These are phyloP conservation scores for Arctocebus calabarensis DNA, from an alignment of 2,797 vertebrate species.

Conservation along the genomic window DNA sequence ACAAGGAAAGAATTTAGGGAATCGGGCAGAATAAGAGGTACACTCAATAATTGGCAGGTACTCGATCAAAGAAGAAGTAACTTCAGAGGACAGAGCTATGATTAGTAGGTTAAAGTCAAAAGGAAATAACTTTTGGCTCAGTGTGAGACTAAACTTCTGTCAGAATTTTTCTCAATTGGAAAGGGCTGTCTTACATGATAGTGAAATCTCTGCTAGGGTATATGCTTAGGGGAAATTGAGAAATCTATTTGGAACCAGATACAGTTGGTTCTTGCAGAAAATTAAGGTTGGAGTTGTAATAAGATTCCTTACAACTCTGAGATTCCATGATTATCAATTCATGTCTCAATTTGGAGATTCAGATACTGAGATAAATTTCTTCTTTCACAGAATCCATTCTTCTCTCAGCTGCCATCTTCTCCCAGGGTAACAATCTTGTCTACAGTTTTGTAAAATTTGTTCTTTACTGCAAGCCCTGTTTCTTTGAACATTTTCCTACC, in stretches of 20 bases:
- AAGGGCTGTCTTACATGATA: not conserved
- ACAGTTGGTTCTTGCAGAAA: not conserved
- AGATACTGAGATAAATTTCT: not conserved
- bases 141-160: not conserved
- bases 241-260: not conserved
- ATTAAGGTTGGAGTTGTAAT: not conserved
- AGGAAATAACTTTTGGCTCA: not conserved
- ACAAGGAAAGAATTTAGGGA: not conserved
- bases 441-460: conserved; percentile 63
- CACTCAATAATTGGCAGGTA: conserved; percentile 32
- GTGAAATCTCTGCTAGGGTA: not conserved
- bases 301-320: not conserved
- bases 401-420: conserved; percentile 65
- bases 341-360: not conserved
- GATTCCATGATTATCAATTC: conserved; percentile 5
- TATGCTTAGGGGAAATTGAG: not conserved
- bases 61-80: not conserved
- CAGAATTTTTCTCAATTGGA: not conserved
- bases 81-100: not conserved
- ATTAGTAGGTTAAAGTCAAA: conserved; percentile 35
- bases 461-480: conserved; percentile 48
- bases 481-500: conserved; percentile 72
- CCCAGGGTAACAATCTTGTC: conserved; percentile 51
- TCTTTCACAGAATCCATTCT: conserved; percentile 26
- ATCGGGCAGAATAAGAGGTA: not conserved